phyloP scores from a whole-genome alignment of 2,888 invertebrate genomes.

The Harmothoe impar region DNA sequence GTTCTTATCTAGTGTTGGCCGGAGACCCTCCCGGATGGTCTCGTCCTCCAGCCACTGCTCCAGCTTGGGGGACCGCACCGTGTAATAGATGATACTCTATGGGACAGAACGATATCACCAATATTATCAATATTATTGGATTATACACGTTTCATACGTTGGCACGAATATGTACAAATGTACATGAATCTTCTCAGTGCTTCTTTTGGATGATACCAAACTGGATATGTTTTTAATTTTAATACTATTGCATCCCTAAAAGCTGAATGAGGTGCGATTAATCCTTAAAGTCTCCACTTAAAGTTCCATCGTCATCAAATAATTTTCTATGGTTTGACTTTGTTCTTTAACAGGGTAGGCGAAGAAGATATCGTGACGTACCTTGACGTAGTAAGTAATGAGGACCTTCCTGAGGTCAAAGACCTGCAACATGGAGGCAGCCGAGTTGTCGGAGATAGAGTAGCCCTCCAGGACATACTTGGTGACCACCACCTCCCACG shows the following conservation, averaged over 20 bases:
- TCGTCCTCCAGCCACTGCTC: slow-evolving; percentile 94
- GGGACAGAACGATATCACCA: slow-evolving; percentile 73
- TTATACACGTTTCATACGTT: too few relatives aligned
- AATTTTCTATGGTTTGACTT: too few relatives aligned
- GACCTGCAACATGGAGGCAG: slow-evolving; percentile 97
- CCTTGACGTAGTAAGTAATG: slow-evolving; percentile 98
- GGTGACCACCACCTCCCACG: slow-evolving; percentile 97
- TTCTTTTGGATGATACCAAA: too few relatives aligned
- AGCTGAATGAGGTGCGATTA: too few relatives aligned
- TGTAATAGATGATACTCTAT: slow-evolving; percentile 98
- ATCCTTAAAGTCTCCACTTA: too few relatives aligned
- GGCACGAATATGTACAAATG: neutral
- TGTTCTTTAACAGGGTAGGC: too few relatives aligned
- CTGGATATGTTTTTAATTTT: too few relatives aligned
- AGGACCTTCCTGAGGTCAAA: slow-evolving; percentile 98
- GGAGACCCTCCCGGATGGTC: slow-evolving; percentile 91
- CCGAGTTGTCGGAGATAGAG: slow-evolving; percentile 98
- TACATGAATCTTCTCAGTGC: too few relatives aligned
- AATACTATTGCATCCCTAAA: too few relatives aligned
- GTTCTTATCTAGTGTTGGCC: slow-evolving; percentile 90
- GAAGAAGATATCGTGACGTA: too few relatives aligned
- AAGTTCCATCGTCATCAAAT: too few relatives aligned
- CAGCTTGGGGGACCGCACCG: slow-evolving; percentile 92
- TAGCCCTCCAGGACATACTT: slow-evolving; percentile 99
- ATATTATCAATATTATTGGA: neutral